phyloP scores from a whole-genome alignment of 2,797 vertebrate genomes.

The Scleropages formosus region DNA sequence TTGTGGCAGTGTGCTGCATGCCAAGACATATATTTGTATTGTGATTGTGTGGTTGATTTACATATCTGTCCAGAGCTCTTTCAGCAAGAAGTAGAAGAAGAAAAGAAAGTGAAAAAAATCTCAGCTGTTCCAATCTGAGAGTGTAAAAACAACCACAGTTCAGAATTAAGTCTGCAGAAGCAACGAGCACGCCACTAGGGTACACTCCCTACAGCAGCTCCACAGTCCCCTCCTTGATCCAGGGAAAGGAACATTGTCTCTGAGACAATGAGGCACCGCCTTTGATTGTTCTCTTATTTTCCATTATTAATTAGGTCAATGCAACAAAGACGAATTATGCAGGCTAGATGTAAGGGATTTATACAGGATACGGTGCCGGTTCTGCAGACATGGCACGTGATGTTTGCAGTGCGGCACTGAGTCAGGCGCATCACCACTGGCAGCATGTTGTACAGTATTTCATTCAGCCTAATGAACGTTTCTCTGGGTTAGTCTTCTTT shows the following conservation, averaged over 20 bases:
- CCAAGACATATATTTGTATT: not conserved
- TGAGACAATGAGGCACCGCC: slow-evolving; percentile 19
- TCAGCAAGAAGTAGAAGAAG: slow-evolving; percentile 7
- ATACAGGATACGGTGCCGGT: slow-evolving; percentile 6
- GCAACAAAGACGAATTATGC: slow-evolving; percentile 21
- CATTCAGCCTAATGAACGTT: not conserved
- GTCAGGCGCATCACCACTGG: not conserved
- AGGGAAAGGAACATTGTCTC: slow-evolving; percentile 4
- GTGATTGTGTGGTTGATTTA: not conserved
- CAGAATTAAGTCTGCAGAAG: slow-evolving; percentile 11
- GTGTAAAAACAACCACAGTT: not conserved
- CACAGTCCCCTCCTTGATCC: slow-evolving; percentile 16
- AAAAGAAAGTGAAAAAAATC: slow-evolving; percentile 11
- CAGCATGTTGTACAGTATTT: slow-evolving; percentile 18
- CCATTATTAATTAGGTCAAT: slow-evolving; percentile 34
- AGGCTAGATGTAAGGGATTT: slow-evolving; percentile 23
- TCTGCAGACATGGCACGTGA: not conserved
- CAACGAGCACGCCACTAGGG: not conserved
- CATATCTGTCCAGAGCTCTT: slow-evolving; percentile 3
- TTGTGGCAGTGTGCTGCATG: not conserved
- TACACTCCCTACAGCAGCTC: not conserved
- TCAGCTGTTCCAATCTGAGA: slow-evolving; percentile 4
- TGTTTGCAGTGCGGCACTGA: slow-evolving; percentile 13
- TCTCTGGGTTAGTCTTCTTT: too few relatives aligned
- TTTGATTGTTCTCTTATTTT: slow-evolving; percentile 28